Evolutionary conservation across 2,888 invertebrate genomes (phyloP).

Genomic region (Lasioglossum leucozonium): DNA sequence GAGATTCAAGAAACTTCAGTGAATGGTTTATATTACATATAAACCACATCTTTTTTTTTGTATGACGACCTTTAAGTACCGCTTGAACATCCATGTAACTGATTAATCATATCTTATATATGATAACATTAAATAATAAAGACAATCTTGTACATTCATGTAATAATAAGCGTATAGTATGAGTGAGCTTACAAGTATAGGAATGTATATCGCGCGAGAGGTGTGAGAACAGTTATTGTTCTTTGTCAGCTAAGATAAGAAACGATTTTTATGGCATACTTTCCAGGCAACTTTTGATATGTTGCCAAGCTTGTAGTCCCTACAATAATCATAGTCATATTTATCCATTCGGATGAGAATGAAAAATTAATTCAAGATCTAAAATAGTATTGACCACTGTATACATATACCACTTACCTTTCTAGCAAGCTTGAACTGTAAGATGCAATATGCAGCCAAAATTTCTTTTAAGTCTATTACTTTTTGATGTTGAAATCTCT

Average conservation of each 20-base stretch:
- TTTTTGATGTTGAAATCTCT: constrained; percentile 90
- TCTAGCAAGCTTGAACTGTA: constrained; percentile 91
- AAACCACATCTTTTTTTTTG: constrained; percentile 17
- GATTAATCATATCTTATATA: constrained; percentile 46
- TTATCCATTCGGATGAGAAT: constrained; percentile 5
- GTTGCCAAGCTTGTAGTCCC: constrained; percentile 92
- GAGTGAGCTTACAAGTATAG: constrained; percentile 73
- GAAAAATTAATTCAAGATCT: neutral
- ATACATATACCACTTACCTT: constrained; percentile 86
- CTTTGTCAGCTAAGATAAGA: constrained; percentile 61
- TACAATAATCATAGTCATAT: constrained; percentile 82
- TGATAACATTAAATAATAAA: constrained; percentile 74
- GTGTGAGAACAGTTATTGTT: constrained; percentile 76
- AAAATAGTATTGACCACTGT: neutral
- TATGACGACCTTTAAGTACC: constrained; percentile 33
- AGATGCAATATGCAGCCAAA: constrained; percentile 88
- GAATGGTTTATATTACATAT: constrained; percentile 40
- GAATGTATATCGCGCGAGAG: constrained; percentile 77
- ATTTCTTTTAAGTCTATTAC: constrained; percentile 90
- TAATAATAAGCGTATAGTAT: constrained; percentile 69
- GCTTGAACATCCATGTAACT: constrained; percentile 40
- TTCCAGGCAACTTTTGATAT: constrained; percentile 90
- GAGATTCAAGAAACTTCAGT: constrained; percentile 30
- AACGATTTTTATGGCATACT: constrained; percentile 87
- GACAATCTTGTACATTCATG: constrained; percentile 72